Evolutionary conservation across 1,140 invertebrate species (phyloP).

Genomic region (Panonychus citri): DNA sequence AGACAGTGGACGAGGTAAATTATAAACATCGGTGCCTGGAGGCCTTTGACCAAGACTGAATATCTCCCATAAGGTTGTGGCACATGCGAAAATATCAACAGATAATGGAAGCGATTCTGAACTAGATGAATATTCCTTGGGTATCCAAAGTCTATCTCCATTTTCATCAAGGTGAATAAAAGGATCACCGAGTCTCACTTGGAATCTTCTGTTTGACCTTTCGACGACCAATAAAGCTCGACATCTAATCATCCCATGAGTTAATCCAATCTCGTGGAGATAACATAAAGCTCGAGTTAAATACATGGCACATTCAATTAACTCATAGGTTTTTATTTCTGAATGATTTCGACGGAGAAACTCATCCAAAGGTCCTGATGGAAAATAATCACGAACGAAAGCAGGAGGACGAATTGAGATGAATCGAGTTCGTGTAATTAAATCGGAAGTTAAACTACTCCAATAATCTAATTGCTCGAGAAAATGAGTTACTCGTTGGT

Average conservation of each 20-base stretch:
- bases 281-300: conserved; percentile 55
- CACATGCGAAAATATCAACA: conserved; percentile 65
- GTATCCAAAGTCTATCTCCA: conserved; percentile 9
- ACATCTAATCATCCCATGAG: conserved; percentile 64
- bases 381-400: conserved; percentile 52
- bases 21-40: conserved; percentile 11
- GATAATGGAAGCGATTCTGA: conserved; percentile 27
- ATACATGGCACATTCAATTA: conserved; percentile 49
- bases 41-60: conserved; percentile 41
- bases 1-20: conserved; percentile 41
- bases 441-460: background rate
- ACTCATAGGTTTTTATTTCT: conserved; percentile 36
- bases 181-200: conserved; percentile 53
- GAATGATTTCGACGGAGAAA: conserved; percentile 33
- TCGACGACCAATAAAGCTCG: conserved; percentile 47
- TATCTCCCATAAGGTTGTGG: conserved; percentile 69
- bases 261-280: conserved; percentile 46
- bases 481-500: background rate
- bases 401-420: conserved; percentile 20
- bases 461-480: background rate
- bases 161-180: conserved; percentile 21
- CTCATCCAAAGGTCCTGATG: conserved; percentile 44
- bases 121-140: conserved; percentile 8
- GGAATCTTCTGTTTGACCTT: conserved; percentile 38
- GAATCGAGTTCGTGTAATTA: background rate